These are phyloP conservation scores for Tipula helvola DNA, from an alignment of 2,888 invertebrate genomes.

Conservation along the genomic window DNA sequence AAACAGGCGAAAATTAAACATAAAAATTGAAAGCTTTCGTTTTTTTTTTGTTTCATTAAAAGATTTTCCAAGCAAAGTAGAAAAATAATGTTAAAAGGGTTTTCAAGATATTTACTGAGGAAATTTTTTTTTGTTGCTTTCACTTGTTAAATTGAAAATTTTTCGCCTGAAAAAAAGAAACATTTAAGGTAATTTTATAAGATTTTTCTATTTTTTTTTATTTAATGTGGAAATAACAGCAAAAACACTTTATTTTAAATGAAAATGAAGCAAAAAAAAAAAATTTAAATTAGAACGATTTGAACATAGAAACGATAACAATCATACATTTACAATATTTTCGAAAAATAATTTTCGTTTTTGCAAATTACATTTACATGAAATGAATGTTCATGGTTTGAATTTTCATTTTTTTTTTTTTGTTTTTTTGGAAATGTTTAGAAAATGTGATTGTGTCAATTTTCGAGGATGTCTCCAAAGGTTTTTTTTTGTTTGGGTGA, in stretches of 20 bases:
- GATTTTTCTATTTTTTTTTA: neutral
- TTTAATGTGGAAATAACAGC: neutral
- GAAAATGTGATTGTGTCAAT: neutral
- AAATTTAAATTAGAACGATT: neutral
- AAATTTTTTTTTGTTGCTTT: neutral
- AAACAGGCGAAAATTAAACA: neutral
- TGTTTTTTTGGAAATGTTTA: neutral
- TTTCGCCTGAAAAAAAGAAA: neutral
- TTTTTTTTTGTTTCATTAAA: neutral
- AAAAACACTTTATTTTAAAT: neutral
- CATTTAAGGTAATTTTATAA: neutral
- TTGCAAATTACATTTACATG: neutral
- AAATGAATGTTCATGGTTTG: neutral
- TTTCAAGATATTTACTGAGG: neutral
- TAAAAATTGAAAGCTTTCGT: neutral
- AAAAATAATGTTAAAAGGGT: neutral
- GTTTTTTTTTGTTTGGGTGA: neutral
- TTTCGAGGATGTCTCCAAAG: neutral
- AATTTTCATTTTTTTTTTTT: neutral
- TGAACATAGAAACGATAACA: neutral
- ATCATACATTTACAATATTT: neutral
- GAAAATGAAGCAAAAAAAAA: neutral
- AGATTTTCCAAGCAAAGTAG: neutral
- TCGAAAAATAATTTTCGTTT: neutral
- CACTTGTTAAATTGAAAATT: neutral